Percentiles rank a stretch among this genome's conserved stretches.
Evolutionary conservation across 2,113 vertebrate species (phyloP).

Genomic region (Apus apus): DNA sequence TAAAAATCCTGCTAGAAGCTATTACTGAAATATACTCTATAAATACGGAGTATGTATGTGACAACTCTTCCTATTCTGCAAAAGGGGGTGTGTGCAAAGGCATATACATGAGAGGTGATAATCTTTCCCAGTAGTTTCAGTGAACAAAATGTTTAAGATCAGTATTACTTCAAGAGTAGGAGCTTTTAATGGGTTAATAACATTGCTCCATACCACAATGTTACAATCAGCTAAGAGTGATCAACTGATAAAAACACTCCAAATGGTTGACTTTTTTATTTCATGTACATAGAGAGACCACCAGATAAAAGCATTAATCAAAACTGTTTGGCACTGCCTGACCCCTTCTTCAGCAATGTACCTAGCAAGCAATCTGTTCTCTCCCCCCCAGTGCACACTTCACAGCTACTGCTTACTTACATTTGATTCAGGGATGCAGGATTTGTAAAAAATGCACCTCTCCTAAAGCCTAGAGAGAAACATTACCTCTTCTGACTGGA

Average conservation of each 20-base stretch:
- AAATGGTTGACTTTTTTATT: neutral
- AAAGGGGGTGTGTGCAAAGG: neutral
- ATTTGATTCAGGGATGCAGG: neutral
- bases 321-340: neutral
- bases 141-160: neutral
- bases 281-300: neutral
- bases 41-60: neutral
- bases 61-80: neutral
- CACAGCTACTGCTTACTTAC: neutral
- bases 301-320: neutral
- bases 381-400: neutral
- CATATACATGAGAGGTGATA: fast-evolving
- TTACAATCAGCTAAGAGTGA: neutral
- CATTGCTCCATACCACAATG: neutral
- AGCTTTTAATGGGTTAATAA: neutral
- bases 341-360: neutral
- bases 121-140: neutral
- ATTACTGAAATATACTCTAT: neutral
- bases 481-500: neutral
- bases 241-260: neutral
- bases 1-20: neutral
- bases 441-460: neutral
- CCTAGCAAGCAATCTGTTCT: neutral
- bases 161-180: neutral
- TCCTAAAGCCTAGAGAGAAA: neutral